These are phyloP conservation scores for Marisa cornuarietis DNA, from an alignment of 1,140 invertebrate species.

Conservation along the genomic window DNA sequence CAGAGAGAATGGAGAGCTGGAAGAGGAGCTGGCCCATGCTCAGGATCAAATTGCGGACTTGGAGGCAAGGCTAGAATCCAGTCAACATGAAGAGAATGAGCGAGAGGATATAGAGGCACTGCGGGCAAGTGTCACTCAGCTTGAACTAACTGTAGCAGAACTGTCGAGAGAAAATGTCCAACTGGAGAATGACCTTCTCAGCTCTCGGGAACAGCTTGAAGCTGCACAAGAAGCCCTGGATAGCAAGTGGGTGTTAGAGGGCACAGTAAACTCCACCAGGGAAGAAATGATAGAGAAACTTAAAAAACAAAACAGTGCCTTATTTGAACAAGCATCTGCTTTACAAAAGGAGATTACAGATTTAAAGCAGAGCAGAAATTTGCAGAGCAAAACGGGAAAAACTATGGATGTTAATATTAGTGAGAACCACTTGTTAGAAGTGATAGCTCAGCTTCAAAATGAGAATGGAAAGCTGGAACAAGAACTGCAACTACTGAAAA, in stretches of 20 bases:
- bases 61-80: constrained; percentile 20
- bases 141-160: constrained; percentile 48
- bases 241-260: constrained; percentile 1
- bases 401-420: no score
- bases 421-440: background rate
- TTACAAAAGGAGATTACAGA: background rate
- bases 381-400: background rate
- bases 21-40: constrained; percentile 21
- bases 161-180: constrained; percentile 48
- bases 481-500: background rate
- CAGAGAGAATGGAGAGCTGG: constrained; percentile 35
- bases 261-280: background rate
- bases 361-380: constrained; percentile 7
- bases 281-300: background rate
- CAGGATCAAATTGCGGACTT: constrained; percentile 25
- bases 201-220: constrained; percentile 5
- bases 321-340: background rate
- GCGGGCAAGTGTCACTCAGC: constrained; percentile 25
- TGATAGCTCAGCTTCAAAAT: background rate
- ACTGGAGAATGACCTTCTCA: constrained; percentile 36
- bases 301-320: background rate
- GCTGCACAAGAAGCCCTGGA: constrained; percentile 1
- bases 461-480: constrained; percentile 4
- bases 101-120: constrained; percentile 6
- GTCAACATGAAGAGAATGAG: background rate